Evolutionary conservation across 1,140 invertebrate genomes (phyloP).

Genomic region (Palaemon carinicauda): DNA sequence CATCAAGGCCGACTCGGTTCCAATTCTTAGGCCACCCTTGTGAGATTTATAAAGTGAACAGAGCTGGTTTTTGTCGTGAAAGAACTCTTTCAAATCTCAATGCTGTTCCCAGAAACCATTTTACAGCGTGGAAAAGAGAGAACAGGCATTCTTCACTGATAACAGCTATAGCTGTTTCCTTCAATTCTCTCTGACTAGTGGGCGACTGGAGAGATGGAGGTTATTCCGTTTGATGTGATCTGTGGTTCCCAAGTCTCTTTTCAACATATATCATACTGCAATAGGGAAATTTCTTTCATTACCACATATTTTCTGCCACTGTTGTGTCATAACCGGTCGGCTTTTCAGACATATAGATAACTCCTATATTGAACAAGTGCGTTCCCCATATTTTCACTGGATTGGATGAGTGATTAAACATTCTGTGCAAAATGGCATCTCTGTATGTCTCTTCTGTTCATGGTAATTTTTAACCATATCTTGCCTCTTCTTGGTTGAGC

Average conservation of each 20-base stretch:
- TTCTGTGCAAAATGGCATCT: too few relatives aligned
- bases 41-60: slow-evolving; percentile 1
- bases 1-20: too few relatives aligned
- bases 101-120: too few relatives aligned
- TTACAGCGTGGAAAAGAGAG: slow-evolving; percentile 14
- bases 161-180: background rate
- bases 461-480: too few relatives aligned
- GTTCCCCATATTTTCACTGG: too few relatives aligned
- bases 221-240: too few relatives aligned
- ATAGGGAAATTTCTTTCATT: slow-evolving; percentile 9
- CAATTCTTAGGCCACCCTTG: background rate
- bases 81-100: slow-evolving; percentile 15
- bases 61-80: background rate
- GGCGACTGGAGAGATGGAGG: too few relatives aligned
- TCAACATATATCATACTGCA: background rate
- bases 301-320: slow-evolving; percentile 24
- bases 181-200: too few relatives aligned
- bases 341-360: background rate
- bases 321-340: slow-evolving; percentile 2
- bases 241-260: slow-evolving; percentile 3
- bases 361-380: background rate
- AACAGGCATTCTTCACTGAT: slow-evolving; percentile 10
- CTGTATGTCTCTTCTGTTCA: too few relatives aligned
- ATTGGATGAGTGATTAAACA: too few relatives aligned
- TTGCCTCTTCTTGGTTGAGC: too few relatives aligned